Conservation (phyloP, 2,888 invertebrate species). For the Gymnocheta viridis region DNA sequence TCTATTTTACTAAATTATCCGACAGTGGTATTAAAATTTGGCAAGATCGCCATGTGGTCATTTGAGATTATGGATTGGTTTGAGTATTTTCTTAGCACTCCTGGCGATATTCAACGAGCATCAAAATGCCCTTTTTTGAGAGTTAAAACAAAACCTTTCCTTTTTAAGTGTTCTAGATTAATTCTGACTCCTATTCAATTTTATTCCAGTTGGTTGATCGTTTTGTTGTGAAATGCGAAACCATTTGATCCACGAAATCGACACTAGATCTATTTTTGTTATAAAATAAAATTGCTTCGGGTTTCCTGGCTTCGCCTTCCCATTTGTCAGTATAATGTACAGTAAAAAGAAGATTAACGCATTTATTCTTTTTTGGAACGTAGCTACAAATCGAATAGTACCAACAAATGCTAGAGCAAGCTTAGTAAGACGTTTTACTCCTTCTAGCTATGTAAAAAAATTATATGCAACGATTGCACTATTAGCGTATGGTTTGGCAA, state of each 20-base stretch:
- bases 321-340: constrained; percentile 48
- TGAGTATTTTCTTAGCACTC: no score
- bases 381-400: constrained; percentile 29
- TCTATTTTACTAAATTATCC: no score
- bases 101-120: no score
- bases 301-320: constrained; percentile 60
- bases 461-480: constrained; percentile 60
- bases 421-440: no score
- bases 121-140: no score
- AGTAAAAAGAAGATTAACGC: constrained; percentile 40
- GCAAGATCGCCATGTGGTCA: no score
- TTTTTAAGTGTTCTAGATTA: no score
- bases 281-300: constrained; percentile 64
- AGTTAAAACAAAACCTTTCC: no score
- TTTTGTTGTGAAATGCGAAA: constrained; percentile 9
- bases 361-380: constrained; percentile 48
- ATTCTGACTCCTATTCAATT: no score
- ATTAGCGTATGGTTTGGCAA: no score
- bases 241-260: constrained; percentile 30
- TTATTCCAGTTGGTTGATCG: not conserved
- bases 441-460: constrained; percentile 59
- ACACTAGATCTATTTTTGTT: constrained; percentile 61
- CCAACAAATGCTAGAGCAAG: constrained; percentile 52
- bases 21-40: no score
- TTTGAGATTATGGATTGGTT: no score